Evolutionary conservation across 30 jellyfish, hydroid and myxozoan species (phyloP), one percentile per base, ranked within the genome.

Genomic region (Hydra vulgaris): DNA sequence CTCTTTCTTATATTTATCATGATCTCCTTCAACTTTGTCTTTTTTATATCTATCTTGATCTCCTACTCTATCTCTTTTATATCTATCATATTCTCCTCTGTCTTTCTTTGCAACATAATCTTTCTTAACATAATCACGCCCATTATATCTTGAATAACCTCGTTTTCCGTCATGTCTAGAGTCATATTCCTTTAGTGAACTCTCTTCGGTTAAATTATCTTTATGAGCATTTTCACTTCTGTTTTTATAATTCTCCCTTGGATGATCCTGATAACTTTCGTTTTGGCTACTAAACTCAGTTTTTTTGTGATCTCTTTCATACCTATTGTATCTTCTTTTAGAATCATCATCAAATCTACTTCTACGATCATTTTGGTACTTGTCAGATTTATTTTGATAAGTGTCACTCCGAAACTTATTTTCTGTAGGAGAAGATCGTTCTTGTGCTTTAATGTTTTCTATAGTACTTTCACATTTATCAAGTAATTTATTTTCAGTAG

Each of bases 401-500:
- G 23, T 15, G 22, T 69, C 87, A 19, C 86, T 20, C 17, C 87
- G 83, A 70, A 71, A 80, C 22, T 80, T 70, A 23, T 80, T 67
- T 67, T 68, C 87, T 27, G 71, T 84, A 24, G 84, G 83, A 18
- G 84, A 66, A 0, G 53, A 84, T 26, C 85, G 72, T 80, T 67
- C 85, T 15, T 27, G 25, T 3, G 23, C 26, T 17, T 53, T 23
- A 54, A 15, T 54, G 17, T 53, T 54, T 66, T 17, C 85, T 23
- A 7, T 54, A n/a, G 67, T 26, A 23, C 54, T 66, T 53, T 74
- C 88, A 17, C 82, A 15, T 7, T 76, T 52, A 7, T 15, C 55
- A 19, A 22, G 53, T 12, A 22, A 54, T 53, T 85, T 88, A 66
- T 85, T 93, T 27, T 85, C 95, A 76, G 74, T 79, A 84, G 82